phyloP scores from a whole-genome alignment of 2,888 invertebrate genomes.

The Campoplex capitator region DNA sequence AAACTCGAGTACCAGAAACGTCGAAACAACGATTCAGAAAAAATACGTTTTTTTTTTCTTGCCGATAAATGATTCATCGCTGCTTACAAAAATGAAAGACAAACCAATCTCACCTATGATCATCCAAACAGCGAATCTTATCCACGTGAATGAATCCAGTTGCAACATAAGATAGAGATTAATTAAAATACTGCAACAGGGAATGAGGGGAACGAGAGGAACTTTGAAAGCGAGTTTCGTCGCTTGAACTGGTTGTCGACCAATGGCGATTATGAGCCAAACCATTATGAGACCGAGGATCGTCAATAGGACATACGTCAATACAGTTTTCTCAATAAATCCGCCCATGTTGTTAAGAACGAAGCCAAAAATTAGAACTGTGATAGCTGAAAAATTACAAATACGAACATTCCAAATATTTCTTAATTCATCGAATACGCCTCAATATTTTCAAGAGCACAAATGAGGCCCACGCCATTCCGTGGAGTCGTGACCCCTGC shows the following conservation, averaged over 20 bases:
- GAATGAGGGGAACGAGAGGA: slow-evolving; percentile 93
- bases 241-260: slow-evolving; percentile 89
- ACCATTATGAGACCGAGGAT: slow-evolving; percentile 84
- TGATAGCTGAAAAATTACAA: slow-evolving; percentile 85
- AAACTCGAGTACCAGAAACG: not conserved
- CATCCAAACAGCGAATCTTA: slow-evolving; percentile 95
- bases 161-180: slow-evolving; percentile 97
- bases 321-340: slow-evolving; percentile 75
- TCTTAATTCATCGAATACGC: not conserved
- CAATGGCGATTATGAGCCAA: slow-evolving; percentile 87
- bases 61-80: not conserved
- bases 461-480: no score
- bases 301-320: slow-evolving; percentile 85
- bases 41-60: no score
- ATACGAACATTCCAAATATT: not conserved
- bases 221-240: slow-evolving; percentile 91
- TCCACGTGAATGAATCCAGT: slow-evolving; percentile 94
- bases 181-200: slow-evolving; percentile 93
- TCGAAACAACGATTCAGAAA: no score
- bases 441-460: not conserved
- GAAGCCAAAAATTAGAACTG: slow-evolving; percentile 86
- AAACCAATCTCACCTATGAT: slow-evolving; percentile 87
- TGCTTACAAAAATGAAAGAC: not conserved
- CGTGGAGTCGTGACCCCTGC: no score
- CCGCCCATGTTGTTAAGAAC: slow-evolving; percentile 83